Evolutionary conservation across 2,888 invertebrate genomes (phyloP).

Genomic region (Azorinus chamasolen): DNA sequence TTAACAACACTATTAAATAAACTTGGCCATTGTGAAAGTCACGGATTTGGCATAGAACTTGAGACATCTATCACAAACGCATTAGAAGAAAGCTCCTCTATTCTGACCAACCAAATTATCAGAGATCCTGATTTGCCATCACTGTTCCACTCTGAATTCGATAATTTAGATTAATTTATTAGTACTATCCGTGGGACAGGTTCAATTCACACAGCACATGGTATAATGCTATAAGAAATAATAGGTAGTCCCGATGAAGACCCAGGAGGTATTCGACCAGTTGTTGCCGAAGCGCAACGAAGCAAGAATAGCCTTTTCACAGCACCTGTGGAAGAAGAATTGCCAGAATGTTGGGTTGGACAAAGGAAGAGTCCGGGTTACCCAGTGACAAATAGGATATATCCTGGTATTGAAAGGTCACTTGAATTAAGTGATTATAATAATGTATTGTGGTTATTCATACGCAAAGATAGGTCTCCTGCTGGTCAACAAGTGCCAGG

Average conservation of each 20-base stretch:
- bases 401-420: constrained; percentile 19
- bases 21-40: constrained; percentile 43
- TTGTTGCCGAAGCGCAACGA: constrained; percentile 6
- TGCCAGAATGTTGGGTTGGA: constrained; percentile 47
- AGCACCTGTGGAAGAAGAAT: constrained; percentile 6
- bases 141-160: constrained; percentile 12
- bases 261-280: constrained; percentile 14
- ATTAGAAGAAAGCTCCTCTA: too few relatives aligned
- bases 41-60: constrained; percentile 30
- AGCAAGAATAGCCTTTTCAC: constrained; percentile 17
- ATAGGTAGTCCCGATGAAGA: constrained; percentile 1
- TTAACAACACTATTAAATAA: constrained; percentile 47
- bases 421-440: background rate
- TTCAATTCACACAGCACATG: constrained; percentile 12
- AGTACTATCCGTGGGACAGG: too few relatives aligned
- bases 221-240: constrained; percentile 71
- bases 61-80: constrained; percentile 41
- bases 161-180: background rate
- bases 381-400: background rate
- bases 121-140: constrained; percentile 43
- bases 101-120: constrained; percentile 58
- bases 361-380: constrained; percentile 36
- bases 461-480: constrained; percentile 13
- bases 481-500: constrained; percentile 3
- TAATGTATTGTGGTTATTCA: constrained; percentile 17